phyloP scores from a whole-genome alignment of 2,888 invertebrate genomes.

The Drosophila prostipennis region DNA sequence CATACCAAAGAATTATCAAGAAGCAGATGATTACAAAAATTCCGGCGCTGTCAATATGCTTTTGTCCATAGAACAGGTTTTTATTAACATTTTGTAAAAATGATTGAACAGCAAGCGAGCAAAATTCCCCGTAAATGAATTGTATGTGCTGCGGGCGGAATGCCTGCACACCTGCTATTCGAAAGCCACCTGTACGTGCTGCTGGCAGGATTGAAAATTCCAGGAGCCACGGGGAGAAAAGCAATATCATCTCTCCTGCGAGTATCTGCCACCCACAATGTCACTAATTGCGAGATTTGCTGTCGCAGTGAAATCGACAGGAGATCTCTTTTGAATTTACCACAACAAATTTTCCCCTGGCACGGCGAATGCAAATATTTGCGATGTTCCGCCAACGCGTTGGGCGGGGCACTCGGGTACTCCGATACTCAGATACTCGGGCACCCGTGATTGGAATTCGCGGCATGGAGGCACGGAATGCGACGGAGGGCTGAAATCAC shows the following conservation, averaged over 20 bases:
- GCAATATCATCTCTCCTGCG: constrained; percentile 8
- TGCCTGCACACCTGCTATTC: not conserved
- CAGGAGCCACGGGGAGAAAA: constrained; percentile 1
- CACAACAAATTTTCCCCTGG: constrained; percentile 15
- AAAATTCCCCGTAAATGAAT: constrained; percentile 5
- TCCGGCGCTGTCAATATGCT: no score
- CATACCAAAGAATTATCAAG: no score
- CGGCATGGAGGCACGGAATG: constrained; percentile 43
- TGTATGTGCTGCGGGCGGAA: not conserved
- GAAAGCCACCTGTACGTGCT: constrained; percentile 21
- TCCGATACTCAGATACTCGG: no score
- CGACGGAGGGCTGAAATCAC: constrained; percentile 67
- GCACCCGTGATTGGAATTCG: constrained; percentile 37
- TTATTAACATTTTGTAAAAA: constrained; percentile 5
- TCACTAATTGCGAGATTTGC: constrained; percentile 48
- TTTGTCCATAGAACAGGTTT: not conserved
- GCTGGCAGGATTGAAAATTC: constrained; percentile 9
- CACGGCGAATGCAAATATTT: constrained; percentile 72
- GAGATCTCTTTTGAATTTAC: constrained; percentile 50
- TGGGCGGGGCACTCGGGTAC: not conserved
- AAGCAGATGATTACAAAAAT: no score
- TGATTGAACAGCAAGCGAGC: not conserved
- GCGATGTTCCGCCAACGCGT: constrained; percentile 33
- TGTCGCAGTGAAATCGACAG: constrained; percentile 29
- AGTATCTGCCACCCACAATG: constrained; percentile 7